phyloP scores from a whole-genome alignment of 1,140 invertebrate species.

The Scaptodrosophila lebanonensis region DNA sequence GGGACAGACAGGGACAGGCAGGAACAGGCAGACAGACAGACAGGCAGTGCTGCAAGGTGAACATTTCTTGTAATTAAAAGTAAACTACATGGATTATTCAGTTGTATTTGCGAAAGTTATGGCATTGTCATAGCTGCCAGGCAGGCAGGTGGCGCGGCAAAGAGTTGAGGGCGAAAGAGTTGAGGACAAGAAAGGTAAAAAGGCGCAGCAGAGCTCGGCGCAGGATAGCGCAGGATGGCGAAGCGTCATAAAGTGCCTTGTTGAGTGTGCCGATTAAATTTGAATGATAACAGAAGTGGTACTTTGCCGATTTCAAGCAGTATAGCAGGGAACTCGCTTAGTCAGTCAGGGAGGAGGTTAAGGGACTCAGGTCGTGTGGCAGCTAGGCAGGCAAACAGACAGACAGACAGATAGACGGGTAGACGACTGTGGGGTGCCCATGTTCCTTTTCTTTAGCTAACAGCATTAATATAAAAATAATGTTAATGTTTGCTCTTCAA shows the following conservation, averaged over 20 bases:
- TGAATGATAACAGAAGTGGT: conserved; percentile 15
- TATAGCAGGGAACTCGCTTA: too few relatives aligned
- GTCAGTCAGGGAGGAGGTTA: too few relatives aligned
- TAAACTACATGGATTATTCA: conserved; percentile 43
- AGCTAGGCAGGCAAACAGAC: too few relatives aligned
- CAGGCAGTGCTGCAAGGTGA: conserved; percentile 24
- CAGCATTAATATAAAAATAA: conserved; percentile 72
- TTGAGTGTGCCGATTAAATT: conserved; percentile 9
- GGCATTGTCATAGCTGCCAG: neutral
- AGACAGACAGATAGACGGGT: too few relatives aligned
- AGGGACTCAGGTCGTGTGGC: too few relatives aligned
- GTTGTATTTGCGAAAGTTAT: conserved; percentile 3
- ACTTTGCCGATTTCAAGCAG: conserved; percentile 12
- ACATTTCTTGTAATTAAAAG: conserved; percentile 42
- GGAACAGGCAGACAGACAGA: too few relatives aligned
- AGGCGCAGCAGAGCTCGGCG: too few relatives aligned
- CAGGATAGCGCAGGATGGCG: too few relatives aligned
- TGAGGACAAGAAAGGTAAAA: neutral
- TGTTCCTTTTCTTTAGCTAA: conserved; percentile 25
- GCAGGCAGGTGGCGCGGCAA: neutral
- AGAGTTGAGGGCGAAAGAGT: neutral
- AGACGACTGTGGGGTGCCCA: too few relatives aligned
- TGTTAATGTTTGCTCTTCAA: conserved; percentile 65
- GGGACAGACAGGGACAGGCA: too few relatives aligned
- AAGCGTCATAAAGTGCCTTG: neutral